Percentiles rank a stretch among this genome's conserved stretches.
These are phyloP conservation scores for Axis porcinus DNA, from an alignment of 2,113 vertebrate species.

Conservation along the genomic window DNA sequence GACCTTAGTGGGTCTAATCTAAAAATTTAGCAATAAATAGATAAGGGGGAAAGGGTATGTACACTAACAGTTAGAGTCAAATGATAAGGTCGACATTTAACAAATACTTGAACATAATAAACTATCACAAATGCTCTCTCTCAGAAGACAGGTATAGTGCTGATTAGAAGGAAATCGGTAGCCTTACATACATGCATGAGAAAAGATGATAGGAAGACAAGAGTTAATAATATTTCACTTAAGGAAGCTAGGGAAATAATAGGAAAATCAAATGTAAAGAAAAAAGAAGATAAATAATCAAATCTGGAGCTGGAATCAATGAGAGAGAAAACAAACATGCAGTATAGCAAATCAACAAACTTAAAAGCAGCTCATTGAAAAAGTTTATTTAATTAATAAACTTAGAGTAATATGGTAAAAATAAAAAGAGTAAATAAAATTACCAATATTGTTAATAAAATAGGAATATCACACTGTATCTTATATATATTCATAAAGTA, in stretches of 20 bases:
- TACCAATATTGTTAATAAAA: not conserved
- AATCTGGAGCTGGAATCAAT: not conserved
- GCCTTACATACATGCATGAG: not conserved
- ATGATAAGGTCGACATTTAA: not conserved
- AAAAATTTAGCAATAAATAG: not conserved
- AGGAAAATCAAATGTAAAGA: not conserved
- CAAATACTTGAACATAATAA: not conserved
- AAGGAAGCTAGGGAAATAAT: not conserved
- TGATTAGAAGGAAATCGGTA: not conserved
- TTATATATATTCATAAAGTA: not conserved
- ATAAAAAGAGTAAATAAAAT: not conserved
- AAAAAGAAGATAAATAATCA: not conserved
- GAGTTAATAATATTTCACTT: not conserved
- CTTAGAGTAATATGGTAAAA: not conserved
- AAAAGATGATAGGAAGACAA: not conserved
- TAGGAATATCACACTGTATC: not conserved
- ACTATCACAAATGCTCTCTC: not conserved
- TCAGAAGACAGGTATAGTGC: not conserved
- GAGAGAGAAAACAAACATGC: not conserved
- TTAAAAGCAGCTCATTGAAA: not conserved
- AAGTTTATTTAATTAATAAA: not conserved
- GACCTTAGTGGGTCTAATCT: not conserved
- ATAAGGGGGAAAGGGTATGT: not conserved
- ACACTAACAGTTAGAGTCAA: not conserved
- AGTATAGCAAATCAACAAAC: not conserved